Conservation (phyloP, 2,888 invertebrate genomes). For the Margaritifera margaritifera region DNA sequence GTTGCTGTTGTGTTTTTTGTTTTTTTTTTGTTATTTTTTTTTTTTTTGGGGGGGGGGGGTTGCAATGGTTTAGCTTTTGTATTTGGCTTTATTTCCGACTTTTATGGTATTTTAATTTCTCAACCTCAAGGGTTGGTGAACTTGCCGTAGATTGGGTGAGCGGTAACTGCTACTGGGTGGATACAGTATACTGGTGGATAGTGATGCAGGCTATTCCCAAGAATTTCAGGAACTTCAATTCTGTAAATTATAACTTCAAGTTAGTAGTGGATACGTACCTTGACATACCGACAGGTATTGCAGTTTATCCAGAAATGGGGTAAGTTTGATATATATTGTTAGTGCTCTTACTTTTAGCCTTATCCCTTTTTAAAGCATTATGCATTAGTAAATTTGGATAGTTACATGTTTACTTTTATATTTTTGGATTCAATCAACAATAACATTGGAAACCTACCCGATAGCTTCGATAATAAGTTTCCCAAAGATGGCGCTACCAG, state of each 20-base stretch:
- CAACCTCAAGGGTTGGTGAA: conserved; percentile 24
- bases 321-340: conserved; percentile 3
- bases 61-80: no score
- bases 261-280: conserved; percentile 19
- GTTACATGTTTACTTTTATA: no score
- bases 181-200: conserved; percentile 29
- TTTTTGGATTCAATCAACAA: no score
- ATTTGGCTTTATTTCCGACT: no score
- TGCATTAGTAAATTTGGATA: no score
- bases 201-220: conserved; percentile 24
- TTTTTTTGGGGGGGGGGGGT: no score
- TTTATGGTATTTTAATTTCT: neutral
- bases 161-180: conserved; percentile 32
- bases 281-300: conserved; percentile 27
- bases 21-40: no score
- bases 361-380: neutral
- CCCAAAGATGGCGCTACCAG: no score
- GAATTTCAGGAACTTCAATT: neutral
- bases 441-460: no score
- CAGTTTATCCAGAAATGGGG: conserved; percentile 21
- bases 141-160: conserved; percentile 25
- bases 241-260: conserved; percentile 8
- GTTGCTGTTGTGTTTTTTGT: no score
- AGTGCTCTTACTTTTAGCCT: neutral
- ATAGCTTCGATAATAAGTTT: no score